Conservation (phyloP, 2,797 vertebrate species). For the Gambusia yucatana region DNA sequence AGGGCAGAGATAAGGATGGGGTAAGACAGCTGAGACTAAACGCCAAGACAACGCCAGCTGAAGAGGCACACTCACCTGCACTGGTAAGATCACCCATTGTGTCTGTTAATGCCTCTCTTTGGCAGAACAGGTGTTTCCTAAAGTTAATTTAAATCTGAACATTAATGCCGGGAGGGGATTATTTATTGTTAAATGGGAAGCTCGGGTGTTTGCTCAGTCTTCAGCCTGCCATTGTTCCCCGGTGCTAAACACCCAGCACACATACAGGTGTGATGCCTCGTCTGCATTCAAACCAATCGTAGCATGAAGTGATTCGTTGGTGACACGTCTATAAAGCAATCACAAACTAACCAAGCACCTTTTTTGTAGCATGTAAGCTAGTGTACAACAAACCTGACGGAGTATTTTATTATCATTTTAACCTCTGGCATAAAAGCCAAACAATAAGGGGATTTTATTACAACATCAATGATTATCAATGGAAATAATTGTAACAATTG, state of each 20-base stretch:
- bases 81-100: slow-evolving; percentile 48
- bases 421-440: background rate
- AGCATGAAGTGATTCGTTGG: slow-evolving; percentile 21
- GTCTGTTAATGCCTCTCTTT: background rate
- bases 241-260: slow-evolving; percentile 19
- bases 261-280: slow-evolving; percentile 23
- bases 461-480: background rate
- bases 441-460: background rate
- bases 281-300: slow-evolving; percentile 47
- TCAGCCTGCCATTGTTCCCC: slow-evolving; percentile 27
- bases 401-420: background rate
- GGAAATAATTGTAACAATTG: background rate
- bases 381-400: background rate
- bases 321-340: slow-evolving; percentile 15
- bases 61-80: slow-evolving; percentile 51
- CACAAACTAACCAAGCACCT: background rate
- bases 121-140: background rate
- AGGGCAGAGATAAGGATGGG: slow-evolving; percentile 65
- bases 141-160: background rate
- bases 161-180: background rate
- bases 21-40: slow-evolving; percentile 53
- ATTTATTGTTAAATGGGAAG: background rate
- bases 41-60: slow-evolving; percentile 35
- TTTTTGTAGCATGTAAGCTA: background rate
- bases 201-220: background rate